Conservation (phyloP, 2,113 vertebrate species). For the Dicerorhinus sumatrensis region DNA sequence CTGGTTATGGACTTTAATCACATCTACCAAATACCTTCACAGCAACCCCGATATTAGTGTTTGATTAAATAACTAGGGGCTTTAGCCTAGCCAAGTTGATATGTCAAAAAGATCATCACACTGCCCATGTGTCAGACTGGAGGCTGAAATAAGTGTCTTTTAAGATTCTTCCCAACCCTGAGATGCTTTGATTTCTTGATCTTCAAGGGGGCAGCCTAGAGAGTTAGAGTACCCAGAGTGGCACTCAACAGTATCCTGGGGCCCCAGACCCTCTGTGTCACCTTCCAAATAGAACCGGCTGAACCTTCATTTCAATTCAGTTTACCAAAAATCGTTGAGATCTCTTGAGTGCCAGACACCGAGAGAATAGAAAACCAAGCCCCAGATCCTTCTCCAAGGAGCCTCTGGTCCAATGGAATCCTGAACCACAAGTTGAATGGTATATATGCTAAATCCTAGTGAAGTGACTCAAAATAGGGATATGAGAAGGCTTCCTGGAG, state of each 20-base stretch:
- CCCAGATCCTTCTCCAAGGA: not conserved
- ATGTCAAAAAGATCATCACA: not conserved
- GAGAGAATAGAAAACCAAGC: not conserved
- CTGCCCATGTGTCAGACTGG: not conserved
- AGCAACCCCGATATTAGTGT: not conserved
- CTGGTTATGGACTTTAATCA: conserved; percentile 30
- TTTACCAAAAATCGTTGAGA: not conserved
- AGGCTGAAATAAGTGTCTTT: not conserved
- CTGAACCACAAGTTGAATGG: not conserved
- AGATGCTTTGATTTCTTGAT: not conserved
- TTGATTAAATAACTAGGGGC: not conserved
- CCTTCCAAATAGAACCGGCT: not conserved
- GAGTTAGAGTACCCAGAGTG: not conserved
- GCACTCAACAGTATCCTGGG: not conserved
- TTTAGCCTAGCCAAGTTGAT: not conserved
- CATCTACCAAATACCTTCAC: conserved; percentile 17
- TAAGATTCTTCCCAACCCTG: not conserved
- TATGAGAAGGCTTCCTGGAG: not conserved
- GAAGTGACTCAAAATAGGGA: not conserved
- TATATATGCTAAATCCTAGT: not conserved
- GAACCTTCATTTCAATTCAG: not conserved
- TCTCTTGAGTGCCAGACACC: not conserved
- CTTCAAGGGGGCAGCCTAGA: not conserved
- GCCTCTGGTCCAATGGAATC: not conserved
- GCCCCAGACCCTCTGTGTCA: not conserved